Evolutionary conservation across 2,113 vertebrate species (phyloP).

Genomic region (Carettochelys insculpta): DNA sequence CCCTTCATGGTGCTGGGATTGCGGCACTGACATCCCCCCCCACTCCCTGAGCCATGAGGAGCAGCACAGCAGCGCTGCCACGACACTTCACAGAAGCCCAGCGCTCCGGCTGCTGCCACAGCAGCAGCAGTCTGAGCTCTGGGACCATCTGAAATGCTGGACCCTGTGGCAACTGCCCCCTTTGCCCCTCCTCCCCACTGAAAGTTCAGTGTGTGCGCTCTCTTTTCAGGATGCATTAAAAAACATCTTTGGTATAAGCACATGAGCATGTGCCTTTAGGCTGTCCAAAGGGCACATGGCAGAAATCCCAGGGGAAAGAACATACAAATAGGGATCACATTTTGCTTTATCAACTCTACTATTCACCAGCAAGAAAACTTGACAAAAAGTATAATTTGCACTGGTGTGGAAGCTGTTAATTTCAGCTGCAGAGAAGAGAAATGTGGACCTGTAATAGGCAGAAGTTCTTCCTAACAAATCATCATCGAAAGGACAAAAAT

Average conservation of each 20-base stretch:
- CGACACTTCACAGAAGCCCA: too few relatives aligned
- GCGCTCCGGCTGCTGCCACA: too few relatives aligned
- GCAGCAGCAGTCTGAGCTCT: too few relatives aligned
- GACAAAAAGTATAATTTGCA: not conserved
- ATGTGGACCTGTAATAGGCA: not conserved
- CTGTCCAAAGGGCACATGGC: not conserved
- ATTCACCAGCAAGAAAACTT: constrained; percentile 7
- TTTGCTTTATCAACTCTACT: not conserved
- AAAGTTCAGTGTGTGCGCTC: accelerated
- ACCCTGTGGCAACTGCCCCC: too few relatives aligned
- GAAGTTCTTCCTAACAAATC: not conserved
- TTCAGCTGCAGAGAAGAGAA: constrained; percentile 14
- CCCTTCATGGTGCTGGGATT: too few relatives aligned
- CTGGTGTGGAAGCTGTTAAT: constrained; percentile 4
- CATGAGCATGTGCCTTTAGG: not conserved
- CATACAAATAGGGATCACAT: not conserved
- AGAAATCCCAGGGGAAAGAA: not conserved
- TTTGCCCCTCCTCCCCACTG: too few relatives aligned
- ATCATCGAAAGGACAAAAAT: not conserved
- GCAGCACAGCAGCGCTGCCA: too few relatives aligned
- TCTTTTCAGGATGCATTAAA: not conserved
- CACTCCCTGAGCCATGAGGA: too few relatives aligned
- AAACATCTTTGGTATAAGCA: not conserved
- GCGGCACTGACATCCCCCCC: too few relatives aligned
- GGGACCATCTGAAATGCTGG: too few relatives aligned